phyloP scores from a whole-genome alignment of 2,888 invertebrate species.

The Drosophila prolongata region DNA sequence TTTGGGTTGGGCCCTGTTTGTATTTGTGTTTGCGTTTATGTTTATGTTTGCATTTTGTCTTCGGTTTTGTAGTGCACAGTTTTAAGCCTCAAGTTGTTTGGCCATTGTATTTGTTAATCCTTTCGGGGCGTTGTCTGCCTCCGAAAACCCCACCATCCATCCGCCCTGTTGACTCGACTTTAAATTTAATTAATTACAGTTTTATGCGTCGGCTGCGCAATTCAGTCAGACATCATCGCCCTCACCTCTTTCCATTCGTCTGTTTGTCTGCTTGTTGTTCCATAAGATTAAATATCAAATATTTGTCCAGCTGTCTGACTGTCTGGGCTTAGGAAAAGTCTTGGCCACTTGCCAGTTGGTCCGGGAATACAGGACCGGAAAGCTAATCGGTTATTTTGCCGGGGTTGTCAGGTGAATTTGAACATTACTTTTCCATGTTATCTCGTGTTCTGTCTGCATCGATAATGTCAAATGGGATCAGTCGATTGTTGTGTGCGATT shows the following conservation, averaged over 20 bases:
- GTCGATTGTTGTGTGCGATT: constrained; percentile 14
- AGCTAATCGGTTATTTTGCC: constrained; percentile 26
- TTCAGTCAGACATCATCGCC: constrained; percentile 41
- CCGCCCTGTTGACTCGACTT: constrained; percentile 54
- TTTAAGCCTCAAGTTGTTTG: constrained; percentile 72
- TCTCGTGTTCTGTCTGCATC: constrained; percentile 18
- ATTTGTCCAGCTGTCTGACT: constrained; percentile 60
- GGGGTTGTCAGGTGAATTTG: constrained; percentile 55
- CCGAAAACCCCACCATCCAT: constrained; percentile 5
- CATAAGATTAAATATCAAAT: constrained; percentile 77
- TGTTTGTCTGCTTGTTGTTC: constrained; percentile 55
- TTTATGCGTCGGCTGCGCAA: constrained; percentile 64
- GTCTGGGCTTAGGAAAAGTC: constrained; percentile 38
- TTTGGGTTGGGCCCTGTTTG: constrained; percentile 19
- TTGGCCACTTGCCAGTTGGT: constrained; percentile 60
- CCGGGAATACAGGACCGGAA: constrained; percentile 6
- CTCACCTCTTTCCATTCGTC: constrained; percentile 13
- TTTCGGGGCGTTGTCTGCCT: constrained; percentile 43
- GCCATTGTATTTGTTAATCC: constrained; percentile 71
- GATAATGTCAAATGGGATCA: constrained; percentile 31
- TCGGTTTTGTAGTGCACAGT: constrained; percentile 63
- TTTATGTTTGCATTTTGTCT: constrained; percentile 70
- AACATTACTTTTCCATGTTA: constrained; percentile 39
- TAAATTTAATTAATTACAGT: constrained; percentile 79
- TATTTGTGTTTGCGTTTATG: constrained; percentile 23